Conservation (phyloP, 1,140 invertebrate species). For the Rhyacophila brunnea region DNA sequence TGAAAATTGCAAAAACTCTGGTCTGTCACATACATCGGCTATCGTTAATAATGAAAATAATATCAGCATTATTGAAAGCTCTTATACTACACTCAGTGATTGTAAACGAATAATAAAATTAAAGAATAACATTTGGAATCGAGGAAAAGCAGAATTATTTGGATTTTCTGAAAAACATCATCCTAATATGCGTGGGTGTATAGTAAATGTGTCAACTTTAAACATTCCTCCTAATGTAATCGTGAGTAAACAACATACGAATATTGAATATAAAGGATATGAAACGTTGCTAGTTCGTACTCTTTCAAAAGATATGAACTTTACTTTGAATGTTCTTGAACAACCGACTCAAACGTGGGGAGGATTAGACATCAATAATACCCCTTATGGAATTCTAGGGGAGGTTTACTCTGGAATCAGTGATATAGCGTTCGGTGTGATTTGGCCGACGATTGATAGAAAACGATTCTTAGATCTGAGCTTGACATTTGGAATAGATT, state of each 20-base stretch:
- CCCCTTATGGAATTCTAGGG: constrained; percentile 12
- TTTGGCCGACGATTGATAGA: constrained; percentile 13
- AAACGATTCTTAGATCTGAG: constrained; percentile 1
- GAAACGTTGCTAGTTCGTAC: constrained; percentile 8
- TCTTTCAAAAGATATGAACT: constrained; percentile 15
- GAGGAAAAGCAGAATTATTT: not conserved
- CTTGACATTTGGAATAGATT: constrained; percentile 3
- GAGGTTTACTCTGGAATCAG: constrained; percentile 9
- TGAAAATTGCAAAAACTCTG: not conserved
- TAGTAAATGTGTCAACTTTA: constrained; percentile 18
- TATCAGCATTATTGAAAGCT: not conserved
- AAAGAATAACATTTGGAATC: not conserved
- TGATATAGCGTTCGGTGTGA: constrained; percentile 17
- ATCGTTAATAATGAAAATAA: not conserved
- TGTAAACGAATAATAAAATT: not conserved
- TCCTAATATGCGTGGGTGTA: constrained; percentile 10
- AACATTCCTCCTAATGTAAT: constrained; percentile 18
- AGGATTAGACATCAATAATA: not conserved
- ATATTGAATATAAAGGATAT: not conserved
- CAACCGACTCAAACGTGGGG: constrained; percentile 5
- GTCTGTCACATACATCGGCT: not conserved
- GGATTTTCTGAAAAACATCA: not conserved
- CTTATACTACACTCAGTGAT: not conserved
- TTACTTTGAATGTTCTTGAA: constrained; percentile 2
- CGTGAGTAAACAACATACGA: not conserved